These are phyloP conservation scores for Sylvietta virens DNA, from an alignment of 2,113 vertebrate species.

Conservation along the genomic window DNA sequence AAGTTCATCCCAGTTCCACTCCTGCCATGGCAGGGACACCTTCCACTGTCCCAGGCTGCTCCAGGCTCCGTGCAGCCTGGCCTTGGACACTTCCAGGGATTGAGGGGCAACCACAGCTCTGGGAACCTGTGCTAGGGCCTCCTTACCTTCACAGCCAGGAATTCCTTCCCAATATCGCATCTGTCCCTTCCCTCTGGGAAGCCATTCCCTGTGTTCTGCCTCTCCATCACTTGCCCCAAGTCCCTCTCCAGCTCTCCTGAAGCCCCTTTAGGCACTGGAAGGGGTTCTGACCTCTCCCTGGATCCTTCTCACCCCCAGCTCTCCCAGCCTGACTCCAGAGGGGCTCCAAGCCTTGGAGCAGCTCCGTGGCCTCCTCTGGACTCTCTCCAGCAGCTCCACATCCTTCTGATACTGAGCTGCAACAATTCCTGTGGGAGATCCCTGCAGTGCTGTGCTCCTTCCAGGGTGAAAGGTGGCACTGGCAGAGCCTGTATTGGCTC, in stretches of 20 bases:
- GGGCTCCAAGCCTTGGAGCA: background rate
- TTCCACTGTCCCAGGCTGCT: background rate
- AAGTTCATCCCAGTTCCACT: background rate
- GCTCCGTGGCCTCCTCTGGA: background rate
- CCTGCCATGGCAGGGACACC: background rate
- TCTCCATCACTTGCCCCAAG: background rate
- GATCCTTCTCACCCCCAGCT: background rate
- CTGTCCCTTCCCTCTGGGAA: background rate
- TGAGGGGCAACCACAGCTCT: background rate
- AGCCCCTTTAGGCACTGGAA: accelerated
- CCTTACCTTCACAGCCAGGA: background rate
- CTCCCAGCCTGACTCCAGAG: background rate
- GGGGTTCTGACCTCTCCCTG: background rate
- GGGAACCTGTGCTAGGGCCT: background rate
- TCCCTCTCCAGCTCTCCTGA: background rate
- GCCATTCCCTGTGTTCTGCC: background rate
- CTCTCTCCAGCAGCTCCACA: background rate
- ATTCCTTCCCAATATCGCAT: background rate
- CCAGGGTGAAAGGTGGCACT: background rate
- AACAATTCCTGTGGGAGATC: background rate
- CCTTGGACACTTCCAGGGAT: background rate
- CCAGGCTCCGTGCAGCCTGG: background rate
- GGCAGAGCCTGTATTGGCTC: background rate
- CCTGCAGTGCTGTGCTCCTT: background rate
- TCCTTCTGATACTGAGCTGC: background rate